Percentiles rank a stretch among this genome's conserved stretches.
Evolutionary conservation across 2,888 invertebrate genomes (phyloP).

Genomic region (Melanophora roralis): DNA sequence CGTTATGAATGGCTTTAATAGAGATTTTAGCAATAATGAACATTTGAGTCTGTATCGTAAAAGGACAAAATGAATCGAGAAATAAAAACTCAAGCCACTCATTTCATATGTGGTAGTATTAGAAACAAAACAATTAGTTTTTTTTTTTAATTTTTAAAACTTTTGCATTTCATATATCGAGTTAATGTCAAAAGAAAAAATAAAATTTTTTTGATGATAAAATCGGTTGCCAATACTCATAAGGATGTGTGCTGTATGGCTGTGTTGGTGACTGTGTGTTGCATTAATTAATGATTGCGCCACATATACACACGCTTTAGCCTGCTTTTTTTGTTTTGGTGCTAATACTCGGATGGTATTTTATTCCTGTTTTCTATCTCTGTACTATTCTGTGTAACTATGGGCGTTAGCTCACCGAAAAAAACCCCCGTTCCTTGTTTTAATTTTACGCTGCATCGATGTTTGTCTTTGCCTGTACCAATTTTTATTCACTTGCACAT

Average conservation of each 20-base stretch:
- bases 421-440: constrained; percentile 13
- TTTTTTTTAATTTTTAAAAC: constrained; percentile 21
- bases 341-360: background rate
- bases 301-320: constrained; percentile 16
- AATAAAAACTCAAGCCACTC: constrained; percentile 8
- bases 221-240: constrained; percentile 41
- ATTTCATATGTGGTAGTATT: constrained; percentile 1
- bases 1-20: constrained; percentile 51
- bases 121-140: constrained; percentile 32
- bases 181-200: constrained; percentile 9
- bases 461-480: constrained; percentile 38
- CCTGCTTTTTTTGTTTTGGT: background rate
- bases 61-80: background rate
- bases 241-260: background rate
- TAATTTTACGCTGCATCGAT: constrained; percentile 60
- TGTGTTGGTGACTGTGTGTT: constrained; percentile 50
- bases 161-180: constrained; percentile 51
- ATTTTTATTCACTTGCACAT: constrained; percentile 59
- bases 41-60: constrained; percentile 29
- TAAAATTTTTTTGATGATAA: background rate
- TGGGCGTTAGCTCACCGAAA: constrained; percentile 58
- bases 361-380: background rate
- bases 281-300: constrained; percentile 62
- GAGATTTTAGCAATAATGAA: constrained; percentile 63
- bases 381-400: constrained; percentile 52